Percentiles rank a stretch among this genome's conserved stretches.
Evolutionary conservation across 1,140 invertebrate species (phyloP).

Genomic region (Littorina saxatilis): DNA sequence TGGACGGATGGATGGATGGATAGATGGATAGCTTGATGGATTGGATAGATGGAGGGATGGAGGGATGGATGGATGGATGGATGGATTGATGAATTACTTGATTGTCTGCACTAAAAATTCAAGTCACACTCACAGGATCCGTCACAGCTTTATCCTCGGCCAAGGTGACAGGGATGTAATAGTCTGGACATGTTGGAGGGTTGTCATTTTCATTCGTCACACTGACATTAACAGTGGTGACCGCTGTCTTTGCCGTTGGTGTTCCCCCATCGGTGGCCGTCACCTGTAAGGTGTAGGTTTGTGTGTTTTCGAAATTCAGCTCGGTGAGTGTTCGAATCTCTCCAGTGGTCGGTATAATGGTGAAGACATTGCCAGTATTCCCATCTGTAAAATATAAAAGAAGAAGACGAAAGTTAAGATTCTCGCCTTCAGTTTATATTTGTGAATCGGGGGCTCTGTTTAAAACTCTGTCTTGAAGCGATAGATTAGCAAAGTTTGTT

Average conservation of each 20-base stretch:
- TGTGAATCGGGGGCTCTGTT: no score
- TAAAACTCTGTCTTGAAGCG: no score
- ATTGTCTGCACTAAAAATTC: no score
- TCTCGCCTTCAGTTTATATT: neutral
- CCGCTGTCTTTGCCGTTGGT: constrained; percentile 11
- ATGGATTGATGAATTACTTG: no score
- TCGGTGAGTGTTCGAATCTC: constrained; percentile 36
- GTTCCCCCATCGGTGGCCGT: constrained; percentile 49
- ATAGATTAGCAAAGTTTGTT: no score
- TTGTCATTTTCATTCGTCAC: constrained; percentile 60
- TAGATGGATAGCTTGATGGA: no score
- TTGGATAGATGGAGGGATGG: no score
- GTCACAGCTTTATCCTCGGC: constrained; percentile 7
- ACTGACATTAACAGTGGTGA: constrained; percentile 43
- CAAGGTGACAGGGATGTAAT: constrained; percentile 8
- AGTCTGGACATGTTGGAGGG: constrained; percentile 45
- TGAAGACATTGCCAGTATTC: constrained; percentile 46
- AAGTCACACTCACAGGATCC: constrained; percentile 36
- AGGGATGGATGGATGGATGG: no score
- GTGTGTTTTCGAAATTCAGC: constrained; percentile 39
- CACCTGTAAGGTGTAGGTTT: constrained; percentile 41
- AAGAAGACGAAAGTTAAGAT: no score
- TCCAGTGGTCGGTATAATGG: constrained; percentile 42
- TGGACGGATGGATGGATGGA: no score
- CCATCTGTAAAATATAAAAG: constrained; percentile 38